Base-by-base conservation (phyloP, 2,113 vertebrate species). In the Cephalopholis sonnerati region DNA sequence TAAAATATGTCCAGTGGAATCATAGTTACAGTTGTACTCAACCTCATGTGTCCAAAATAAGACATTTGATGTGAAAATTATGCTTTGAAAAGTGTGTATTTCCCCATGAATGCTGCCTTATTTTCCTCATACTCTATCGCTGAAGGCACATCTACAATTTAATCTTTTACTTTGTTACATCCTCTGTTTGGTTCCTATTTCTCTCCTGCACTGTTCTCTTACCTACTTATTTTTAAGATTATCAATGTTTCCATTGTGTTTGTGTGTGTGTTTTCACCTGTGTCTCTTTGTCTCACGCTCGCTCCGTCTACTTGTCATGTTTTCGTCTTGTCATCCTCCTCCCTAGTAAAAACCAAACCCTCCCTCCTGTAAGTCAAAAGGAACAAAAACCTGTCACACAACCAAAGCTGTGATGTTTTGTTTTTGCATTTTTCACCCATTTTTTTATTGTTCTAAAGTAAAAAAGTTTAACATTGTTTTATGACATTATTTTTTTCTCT, bases 331-430 rank as follows among this genome's bases (percentile, higher is more conserved):
- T 85, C 69, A 63, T 82, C 87, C 53, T 89, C 87, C 67, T 84
- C 59, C 71, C 63, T 81, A 92, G 89, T 93, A 20, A 89, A 86
- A 92, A 80, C 64, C 86, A 91, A 92, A 91, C 82, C 71, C 89
- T 75, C 50, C 89, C 87, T 81, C 82, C 84, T 80, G 90, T 87
- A 91, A 93, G 92, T 91, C 53, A 36, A 77, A 29, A 32, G 39
- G 32, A 57, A 64, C 65, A 67, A 36, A 70, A n/a, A 83, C 32
- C 71, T 53, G 41, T 78, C 71, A 66, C 20, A 36, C 9, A 39
- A 46, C 69, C 53, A 66, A 50, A 62, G 24, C 57, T 82, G 32
- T 75, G 27, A 71, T 66, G 12, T 53, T 74, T 70, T 46, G 25
- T 73, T 78, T 74, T 69, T 58, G 4, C 12, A 27, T 58, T 77